These are phyloP conservation scores for Oscheius sp. DNA, from an alignment of 2,888 invertebrate species.

Conservation along the genomic window DNA sequence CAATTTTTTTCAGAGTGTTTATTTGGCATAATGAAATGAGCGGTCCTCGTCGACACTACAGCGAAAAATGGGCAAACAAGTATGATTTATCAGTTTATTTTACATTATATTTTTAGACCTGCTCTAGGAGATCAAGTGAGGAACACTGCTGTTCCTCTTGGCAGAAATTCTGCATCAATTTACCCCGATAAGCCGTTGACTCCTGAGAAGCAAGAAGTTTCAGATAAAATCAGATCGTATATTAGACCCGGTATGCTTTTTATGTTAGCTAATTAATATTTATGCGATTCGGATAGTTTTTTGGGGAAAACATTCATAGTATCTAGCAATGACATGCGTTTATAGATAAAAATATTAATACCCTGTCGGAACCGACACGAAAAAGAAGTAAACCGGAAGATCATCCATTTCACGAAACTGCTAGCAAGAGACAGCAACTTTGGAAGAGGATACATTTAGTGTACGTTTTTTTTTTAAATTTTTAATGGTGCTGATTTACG, in stretches of 20 bases:
- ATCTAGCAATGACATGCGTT: too few species aligned
- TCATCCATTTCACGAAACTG: too few species aligned
- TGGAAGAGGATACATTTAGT: too few species aligned
- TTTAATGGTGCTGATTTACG: too few species aligned
- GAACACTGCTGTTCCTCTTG: not conserved
- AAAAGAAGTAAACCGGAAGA: too few species aligned
- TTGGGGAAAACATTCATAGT: too few species aligned
- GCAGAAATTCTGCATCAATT: not conserved
- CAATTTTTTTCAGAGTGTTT: not conserved
- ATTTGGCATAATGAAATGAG: not conserved
- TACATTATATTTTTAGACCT: constrained; percentile 5
- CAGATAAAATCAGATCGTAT: not conserved
- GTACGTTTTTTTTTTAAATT: too few species aligned
- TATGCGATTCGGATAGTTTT: too few species aligned
- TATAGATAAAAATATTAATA: not conserved
- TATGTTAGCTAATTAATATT: too few species aligned
- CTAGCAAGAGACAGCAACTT: too few species aligned
- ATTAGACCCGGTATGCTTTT: constrained; percentile 11
- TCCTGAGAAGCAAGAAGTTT: not conserved
- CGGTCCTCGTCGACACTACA: constrained; percentile 4
- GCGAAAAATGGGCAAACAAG: constrained; percentile 11
- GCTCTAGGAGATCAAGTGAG: not conserved
- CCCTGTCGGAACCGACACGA: not conserved
- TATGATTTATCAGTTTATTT: not conserved
- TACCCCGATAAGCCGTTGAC: not conserved